phyloP scores from a whole-genome alignment of 2,113 vertebrate genomes.

The Rallus limicola region DNA sequence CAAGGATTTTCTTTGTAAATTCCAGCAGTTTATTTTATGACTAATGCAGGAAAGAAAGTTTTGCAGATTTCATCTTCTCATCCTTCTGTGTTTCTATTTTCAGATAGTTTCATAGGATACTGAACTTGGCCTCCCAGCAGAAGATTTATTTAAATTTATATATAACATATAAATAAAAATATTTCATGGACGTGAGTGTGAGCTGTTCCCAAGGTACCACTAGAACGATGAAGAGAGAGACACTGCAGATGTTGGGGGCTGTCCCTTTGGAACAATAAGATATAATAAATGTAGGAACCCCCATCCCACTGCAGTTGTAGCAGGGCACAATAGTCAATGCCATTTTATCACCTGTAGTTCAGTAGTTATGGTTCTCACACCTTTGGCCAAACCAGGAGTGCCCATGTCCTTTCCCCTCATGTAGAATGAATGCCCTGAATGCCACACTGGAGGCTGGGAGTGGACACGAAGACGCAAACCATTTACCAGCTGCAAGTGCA shows the following conservation, averaged over 20 bases:
- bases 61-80: conserved; percentile 53
- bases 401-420: background rate
- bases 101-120: conserved; percentile 52
- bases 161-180: conserved; percentile 26
- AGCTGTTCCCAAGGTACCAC: conserved; percentile 55
- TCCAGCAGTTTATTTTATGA: conserved; percentile 58
- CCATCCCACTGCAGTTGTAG: background rate
- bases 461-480: background rate
- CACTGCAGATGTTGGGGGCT: background rate
- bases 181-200: background rate
- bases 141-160: conserved; percentile 53
- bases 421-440: background rate
- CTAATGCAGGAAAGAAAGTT: conserved; percentile 49
- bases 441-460: background rate
- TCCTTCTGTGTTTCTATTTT: conserved; percentile 64
- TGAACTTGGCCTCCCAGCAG: conserved; percentile 4
- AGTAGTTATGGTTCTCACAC: background rate
- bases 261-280: background rate
- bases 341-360: background rate
- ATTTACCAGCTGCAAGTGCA: background rate
- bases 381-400: background rate
- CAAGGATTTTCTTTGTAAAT: conserved; percentile 60
- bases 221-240: background rate
- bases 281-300: background rate
- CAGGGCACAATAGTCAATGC: background rate